A percentile compares a stretch with the other conserved stretches of the same genome.
Conservation (phyloP, 2,113 vertebrate species). For the Oreochromis aureus region DNA sequence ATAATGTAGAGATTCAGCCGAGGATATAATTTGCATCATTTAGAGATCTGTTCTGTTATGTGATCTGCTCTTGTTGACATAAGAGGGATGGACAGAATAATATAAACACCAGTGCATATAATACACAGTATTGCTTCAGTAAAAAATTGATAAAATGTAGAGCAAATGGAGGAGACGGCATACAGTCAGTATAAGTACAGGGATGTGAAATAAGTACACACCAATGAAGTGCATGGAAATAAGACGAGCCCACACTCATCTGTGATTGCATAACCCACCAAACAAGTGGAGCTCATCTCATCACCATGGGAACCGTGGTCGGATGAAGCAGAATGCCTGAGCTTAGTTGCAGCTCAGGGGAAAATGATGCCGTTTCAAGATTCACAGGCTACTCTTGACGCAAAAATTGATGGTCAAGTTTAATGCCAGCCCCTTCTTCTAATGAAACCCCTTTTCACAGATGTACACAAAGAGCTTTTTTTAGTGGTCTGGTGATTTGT, state of each 20-base stretch:
- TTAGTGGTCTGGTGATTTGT: conserved; percentile 46
- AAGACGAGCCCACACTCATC: conserved; percentile 68
- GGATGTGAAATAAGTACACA: conserved; percentile 14
- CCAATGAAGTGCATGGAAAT: conserved; percentile 48
- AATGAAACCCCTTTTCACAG: conserved; percentile 12
- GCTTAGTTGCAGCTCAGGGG: conserved; percentile 24
- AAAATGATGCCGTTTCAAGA: conserved; percentile 28
- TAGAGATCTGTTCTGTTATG: background rate
- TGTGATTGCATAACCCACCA: conserved; percentile 67
- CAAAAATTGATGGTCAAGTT: conserved; percentile 42
- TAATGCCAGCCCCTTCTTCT: conserved; percentile 1
- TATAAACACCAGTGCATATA: background rate
- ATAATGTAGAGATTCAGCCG: background rate
- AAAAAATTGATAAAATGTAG: background rate
- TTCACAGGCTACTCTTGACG: conserved; percentile 14
- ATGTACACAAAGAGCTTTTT: conserved; percentile 32
- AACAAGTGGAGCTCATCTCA: conserved; percentile 64
- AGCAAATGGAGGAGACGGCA: background rate
- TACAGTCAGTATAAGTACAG: background rate
- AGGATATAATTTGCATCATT: background rate
- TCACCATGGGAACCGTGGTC: conserved; percentile 69
- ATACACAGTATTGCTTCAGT: background rate
- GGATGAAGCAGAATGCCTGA: conserved; percentile 58
- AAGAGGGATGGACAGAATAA: background rate
- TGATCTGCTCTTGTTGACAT: background rate